Base-by-base conservation (phyloP, 2,888 invertebrate genomes). In the Orchesella flavescens region DNA sequence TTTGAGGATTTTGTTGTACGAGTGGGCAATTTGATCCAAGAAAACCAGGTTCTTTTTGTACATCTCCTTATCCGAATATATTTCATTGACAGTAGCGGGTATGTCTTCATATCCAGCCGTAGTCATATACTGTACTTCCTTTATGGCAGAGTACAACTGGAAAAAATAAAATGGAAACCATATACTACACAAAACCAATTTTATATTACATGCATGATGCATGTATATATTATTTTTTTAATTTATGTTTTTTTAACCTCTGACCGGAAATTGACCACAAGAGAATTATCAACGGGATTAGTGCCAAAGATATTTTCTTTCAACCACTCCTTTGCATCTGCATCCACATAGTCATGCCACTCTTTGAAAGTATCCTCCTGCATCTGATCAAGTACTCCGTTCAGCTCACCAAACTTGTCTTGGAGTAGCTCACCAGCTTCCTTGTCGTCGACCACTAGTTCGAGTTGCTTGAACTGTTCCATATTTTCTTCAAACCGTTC, bases 101-200 rank as follows among this genome's bases (percentile, higher is more conserved):
- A 97, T 93, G 49, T 93, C 93, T n/a, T 93, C 92, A 72, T 93
- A 93, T 34, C 92, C 92, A 91, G 94, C 93, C 85, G 94, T 92
- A 88, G 95, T 94, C 88, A 98, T 91, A 90, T 97, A 97, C 89
- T 95, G 95, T 1, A 97, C 96, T 91, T 98, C 98, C 86, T 96
- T 93, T 84, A 98, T 90, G 63, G 97, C 93, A 21, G 95, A 94
- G 87, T 94, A 92, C 66, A 97, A 91, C 93, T 95, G 19, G 3
- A 89, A n/a, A 44, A 21, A 21, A 57, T 0, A 44, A 46, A 23
- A 49, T 19, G 44, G 21, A 68, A 77, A 34, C 17, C 7, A 0
- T 63, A 9, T 65, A 19, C 21, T 66, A 12, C n/a, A n/a, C n/a
- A 66, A 19, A 12, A 49, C 49, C 49, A 49, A 9, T 12, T n/a